Base-by-base conservation (phyloP, 2,888 invertebrate genomes). In the Nephrotoma guestfalica region DNA sequence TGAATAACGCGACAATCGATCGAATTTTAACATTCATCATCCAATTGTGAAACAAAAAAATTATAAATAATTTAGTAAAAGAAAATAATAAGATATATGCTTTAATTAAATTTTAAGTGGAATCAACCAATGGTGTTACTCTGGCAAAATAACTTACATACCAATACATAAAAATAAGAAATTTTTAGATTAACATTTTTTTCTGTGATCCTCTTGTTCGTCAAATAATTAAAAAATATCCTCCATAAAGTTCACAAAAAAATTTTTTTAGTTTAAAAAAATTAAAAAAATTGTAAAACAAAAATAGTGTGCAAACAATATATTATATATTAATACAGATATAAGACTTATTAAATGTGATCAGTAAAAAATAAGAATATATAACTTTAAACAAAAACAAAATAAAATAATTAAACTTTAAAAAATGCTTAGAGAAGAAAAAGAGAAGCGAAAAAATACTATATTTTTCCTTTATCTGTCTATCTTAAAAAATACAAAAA, bases 31-130 rank as follows among this genome's bases (percentile, higher is more conserved):
- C 88, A 87, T 88, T 87, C 87, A 87, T 87, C 87, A 87, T 18
- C 87, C 88, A 86, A 87, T 87, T 86, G n/a, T n/a, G 86, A 30
- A 88, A 88, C 87, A 87, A 87, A 87, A 42, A 83, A 86, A 86
- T 85, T 87, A 41, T 42, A 88, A 87, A 87, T 87, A 88, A 88
- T 88, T 88, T 87, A 88, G 88, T 88, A 87, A 88, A 87, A 88
- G 88, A 88, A 42, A 41, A 30, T 30, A 30, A 42, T 42, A 85
- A 85, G 43, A 85, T 71, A 30, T 30, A 85, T 45, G 85, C 85
- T 85, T 85, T 85, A 85, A 85, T 85, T 85, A 85, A 85, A 43
- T 85, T 85, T 45, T 85, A 85, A 85, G 85, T 41, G 45, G n/a
- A 84, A 84, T 41, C 41, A 41, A 84, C 84, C 84, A 41, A 84